Conservation (phyloP, 30 jellyfish, hydroid and myxozoan species). For the Nemopilema nomurai region DNA sequence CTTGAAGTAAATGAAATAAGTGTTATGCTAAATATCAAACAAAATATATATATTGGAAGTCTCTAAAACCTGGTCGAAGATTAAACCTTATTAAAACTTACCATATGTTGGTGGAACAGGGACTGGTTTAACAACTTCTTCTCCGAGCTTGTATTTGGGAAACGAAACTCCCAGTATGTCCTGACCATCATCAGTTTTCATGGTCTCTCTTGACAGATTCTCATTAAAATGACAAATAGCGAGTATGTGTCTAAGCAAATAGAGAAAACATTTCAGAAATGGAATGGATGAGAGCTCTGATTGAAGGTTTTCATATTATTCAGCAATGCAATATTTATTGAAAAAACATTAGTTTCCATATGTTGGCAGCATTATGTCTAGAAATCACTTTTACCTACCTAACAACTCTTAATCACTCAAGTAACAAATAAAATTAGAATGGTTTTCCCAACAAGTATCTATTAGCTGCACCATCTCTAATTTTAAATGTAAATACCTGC, state of each 20-base stretch:
- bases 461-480: constrained; percentile 1
- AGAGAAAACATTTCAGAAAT: background rate
- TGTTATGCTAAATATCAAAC: too few species aligned
- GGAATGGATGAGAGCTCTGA: background rate
- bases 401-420: background rate
- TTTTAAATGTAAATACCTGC: constrained; percentile 11
- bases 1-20: too few species aligned
- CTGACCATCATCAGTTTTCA: constrained; percentile 2
- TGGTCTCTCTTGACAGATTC: constrained; percentile 9
- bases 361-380: background rate
- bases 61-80: background rate
- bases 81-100: background rate
- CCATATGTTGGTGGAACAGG: constrained; percentile 33
- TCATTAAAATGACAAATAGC: constrained; percentile 49
- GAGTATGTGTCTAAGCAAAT: constrained; percentile 11
- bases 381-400: background rate
- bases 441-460: background rate
- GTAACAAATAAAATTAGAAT: background rate
- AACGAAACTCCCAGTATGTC: constrained; percentile 5
- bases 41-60: too few species aligned
- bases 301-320: background rate
- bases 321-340: background rate
- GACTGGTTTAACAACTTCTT: constrained; percentile 15
- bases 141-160: constrained; percentile 42
- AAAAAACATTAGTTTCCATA: background rate